phyloP scores from a whole-genome alignment of 1,140 invertebrate genomes.

The Nixonia krombeini region DNA sequence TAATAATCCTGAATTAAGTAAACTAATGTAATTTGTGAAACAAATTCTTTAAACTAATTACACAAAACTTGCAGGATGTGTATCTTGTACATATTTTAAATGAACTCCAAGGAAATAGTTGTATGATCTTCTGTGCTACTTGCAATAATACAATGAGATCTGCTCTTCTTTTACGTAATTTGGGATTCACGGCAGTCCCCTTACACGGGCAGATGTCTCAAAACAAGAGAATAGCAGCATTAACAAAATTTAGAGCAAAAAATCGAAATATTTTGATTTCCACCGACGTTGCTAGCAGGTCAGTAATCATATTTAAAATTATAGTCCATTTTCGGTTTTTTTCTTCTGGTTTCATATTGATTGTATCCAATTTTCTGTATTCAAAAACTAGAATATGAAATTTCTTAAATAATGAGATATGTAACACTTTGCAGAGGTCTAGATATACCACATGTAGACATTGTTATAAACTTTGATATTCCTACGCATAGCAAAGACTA shows the following conservation, averaged over 20 bases:
- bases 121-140: conserved; percentile 97
- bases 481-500: conserved; percentile 97
- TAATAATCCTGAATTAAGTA: no score
- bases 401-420: no score
- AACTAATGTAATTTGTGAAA: no score
- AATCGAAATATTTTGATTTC: conserved; percentile 91
- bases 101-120: conserved; percentile 95
- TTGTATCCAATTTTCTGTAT: no score
- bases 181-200: conserved; percentile 93
- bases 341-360: no score
- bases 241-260: conserved; percentile 95
- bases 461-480: conserved; percentile 98
- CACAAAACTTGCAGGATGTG: conserved; percentile 87
- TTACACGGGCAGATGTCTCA: conserved; percentile 98
- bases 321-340: no score
- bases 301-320: conserved; percentile 44
- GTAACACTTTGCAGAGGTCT: conserved; percentile 87
- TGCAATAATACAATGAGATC: conserved; percentile 93
- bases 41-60: no score
- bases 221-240: conserved; percentile 90
- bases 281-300: conserved; percentile 98
- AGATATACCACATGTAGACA: conserved; percentile 98
- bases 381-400: no score
- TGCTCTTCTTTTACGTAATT: conserved; percentile 88
- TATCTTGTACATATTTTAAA: conserved; percentile 97